Percentiles rank a stretch among this genome's conserved stretches.
phyloP scores from a whole-genome alignment of 92 coral and sea anemone genomes.

The Heliopora coerulea region DNA sequence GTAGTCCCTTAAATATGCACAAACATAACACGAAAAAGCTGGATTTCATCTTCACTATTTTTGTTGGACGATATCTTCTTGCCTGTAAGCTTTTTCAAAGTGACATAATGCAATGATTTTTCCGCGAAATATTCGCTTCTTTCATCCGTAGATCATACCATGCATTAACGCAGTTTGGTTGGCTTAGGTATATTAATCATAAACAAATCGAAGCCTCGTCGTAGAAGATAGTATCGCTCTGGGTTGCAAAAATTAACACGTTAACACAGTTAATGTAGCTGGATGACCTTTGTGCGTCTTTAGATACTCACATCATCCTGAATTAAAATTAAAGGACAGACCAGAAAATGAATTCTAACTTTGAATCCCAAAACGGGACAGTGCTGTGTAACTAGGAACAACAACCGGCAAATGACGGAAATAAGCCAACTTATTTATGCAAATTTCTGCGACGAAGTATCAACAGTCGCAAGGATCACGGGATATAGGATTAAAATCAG shows the following conservation, averaged over 20 bases:
- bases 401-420: neutral
- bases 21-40: conserved; percentile 13
- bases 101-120: neutral
- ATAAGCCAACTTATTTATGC: neutral
- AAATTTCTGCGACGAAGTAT: neutral
- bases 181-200: too few relatives aligned
- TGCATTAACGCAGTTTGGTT: too few relatives aligned
- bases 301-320: neutral
- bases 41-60: conserved; percentile 21
- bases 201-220: neutral
- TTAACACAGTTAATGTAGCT: neutral
- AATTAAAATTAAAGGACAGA: too few relatives aligned
- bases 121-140: neutral
- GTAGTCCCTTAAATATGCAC: conserved; percentile 15
- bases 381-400: too few relatives aligned
- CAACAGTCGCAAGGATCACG: neutral
- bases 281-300: neutral
- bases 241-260: too few relatives aligned
- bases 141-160: neutral
- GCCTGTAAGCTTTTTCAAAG: neutral
- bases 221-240: neutral
- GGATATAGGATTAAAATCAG: too few relatives aligned
- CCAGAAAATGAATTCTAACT: neutral
- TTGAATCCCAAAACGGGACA: neutral
- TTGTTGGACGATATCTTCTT: neutral